Evolutionary conservation across 2,888 invertebrate genomes (phyloP), one percentile per base, ranked within the genome.

Genomic region (Selenia dentaria): DNA sequence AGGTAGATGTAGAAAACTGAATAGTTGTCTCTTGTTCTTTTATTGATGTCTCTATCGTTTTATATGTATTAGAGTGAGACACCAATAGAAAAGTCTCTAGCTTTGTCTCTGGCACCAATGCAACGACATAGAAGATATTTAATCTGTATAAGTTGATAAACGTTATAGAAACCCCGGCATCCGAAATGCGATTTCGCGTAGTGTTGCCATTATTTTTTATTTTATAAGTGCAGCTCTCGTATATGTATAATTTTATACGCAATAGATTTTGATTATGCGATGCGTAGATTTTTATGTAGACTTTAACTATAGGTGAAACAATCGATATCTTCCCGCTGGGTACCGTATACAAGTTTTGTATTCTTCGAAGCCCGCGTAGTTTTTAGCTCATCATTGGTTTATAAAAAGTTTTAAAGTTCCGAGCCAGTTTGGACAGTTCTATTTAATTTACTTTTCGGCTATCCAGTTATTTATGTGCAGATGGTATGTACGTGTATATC

Each of bases 381-480:
- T 48, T 47, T 54, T 39, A 36, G 36, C 42, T 25, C 4, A 16
- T 16, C 16, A 4, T 16, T 16, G 16, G 16, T 16, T 3, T 16
- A 16, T 16, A 16, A 38, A 38, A 59, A 58, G 59, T 69, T 70
- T 52, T 56, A 66, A 63, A 67, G 64, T 69, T 81, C 82, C 80
- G 80, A 82, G 82, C 83, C 81, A 81, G 54, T 72, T 67, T 75
- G 58, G 64, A 59, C 67, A 45, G 14, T 27, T 62, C n/a, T n/a
- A n/a, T 59, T 49, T 59, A 10, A 10, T 64, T 66, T 67, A 62
- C 65, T 56, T 63, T 62, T 60, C 46, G 66, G 69, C 59, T 66
- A 67, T 59, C 64, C 66, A 62, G 1, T 46, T 53, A 16, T 16
- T 60, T 59, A 13, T 32, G 11, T 14, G n/a, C 28, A 9, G 8